Evolutionary conservation across 2,888 invertebrate species (phyloP).

Genomic region (Cheilosia scutellata): DNA sequence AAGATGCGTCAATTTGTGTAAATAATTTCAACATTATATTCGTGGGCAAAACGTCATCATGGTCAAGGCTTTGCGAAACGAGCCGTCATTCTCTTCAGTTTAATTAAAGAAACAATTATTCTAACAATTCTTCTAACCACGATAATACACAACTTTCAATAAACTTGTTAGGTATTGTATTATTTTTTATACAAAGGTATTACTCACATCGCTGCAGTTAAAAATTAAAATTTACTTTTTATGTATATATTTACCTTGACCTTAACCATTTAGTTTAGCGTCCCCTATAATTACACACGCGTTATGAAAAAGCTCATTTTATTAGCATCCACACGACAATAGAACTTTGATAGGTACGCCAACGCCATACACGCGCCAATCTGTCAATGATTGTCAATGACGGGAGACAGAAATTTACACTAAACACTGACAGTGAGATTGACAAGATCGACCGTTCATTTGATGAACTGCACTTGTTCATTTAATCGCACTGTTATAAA

Average conservation of each 20-base stretch:
- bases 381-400: slow-evolving; percentile 18
- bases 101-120: too few species aligned
- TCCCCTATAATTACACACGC: background rate
- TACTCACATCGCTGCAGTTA: background rate
- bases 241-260: slow-evolving; percentile 42
- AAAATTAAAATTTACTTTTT: slow-evolving; percentile 8
- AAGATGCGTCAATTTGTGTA: too few species aligned
- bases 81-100: too few species aligned
- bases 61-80: too few species aligned
- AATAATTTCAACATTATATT: too few species aligned
- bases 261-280: slow-evolving; percentile 21
- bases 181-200: background rate
- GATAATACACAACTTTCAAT: too few species aligned
- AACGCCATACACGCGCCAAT: background rate
- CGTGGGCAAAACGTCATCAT: too few species aligned
- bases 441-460: slow-evolving; percentile 19
- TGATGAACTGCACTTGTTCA: slow-evolving; percentile 16
- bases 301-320: slow-evolving; percentile 25
- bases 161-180: too few species aligned
- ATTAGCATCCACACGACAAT: slow-evolving; percentile 13
- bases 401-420: slow-evolving; percentile 2
- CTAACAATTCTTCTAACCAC: too few species aligned
- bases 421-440: background rate
- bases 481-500: slow-evolving; percentile 28
- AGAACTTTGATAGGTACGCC: background rate